Percentiles rank a stretch among this genome's conserved stretches.
Conservation (phyloP, 2,113 vertebrate genomes). For the Boleophthalmus pectinirostris region DNA sequence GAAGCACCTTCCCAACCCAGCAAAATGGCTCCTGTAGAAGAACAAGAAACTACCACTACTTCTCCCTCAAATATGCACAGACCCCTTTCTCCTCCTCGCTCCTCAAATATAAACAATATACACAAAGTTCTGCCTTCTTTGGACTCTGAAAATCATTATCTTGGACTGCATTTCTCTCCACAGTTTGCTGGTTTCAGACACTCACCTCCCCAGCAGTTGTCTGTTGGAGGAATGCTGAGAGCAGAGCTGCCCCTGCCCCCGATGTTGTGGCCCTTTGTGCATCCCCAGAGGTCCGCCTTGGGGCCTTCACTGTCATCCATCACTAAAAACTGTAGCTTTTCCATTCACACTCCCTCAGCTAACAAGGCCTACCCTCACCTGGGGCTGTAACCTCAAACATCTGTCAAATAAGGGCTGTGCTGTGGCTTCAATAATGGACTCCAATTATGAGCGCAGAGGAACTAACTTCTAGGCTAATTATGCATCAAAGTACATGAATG, state of each 20-base stretch:
- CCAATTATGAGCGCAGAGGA: not conserved
- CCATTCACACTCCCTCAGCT: conserved; percentile 56
- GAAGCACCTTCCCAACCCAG: not conserved
- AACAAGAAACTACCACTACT: conserved; percentile 25
- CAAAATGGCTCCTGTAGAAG: conserved; percentile 35
- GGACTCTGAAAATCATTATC: conserved; percentile 37
- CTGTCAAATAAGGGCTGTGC: not conserved
- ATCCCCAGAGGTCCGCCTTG: conserved; percentile 53
- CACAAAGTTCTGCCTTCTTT: conserved; percentile 19
- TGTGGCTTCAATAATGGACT: not conserved
- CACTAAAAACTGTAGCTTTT: conserved; percentile 59
- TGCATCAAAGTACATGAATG: not conserved
- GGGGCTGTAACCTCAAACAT: conserved; percentile 55
- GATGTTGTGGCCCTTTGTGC: conserved; percentile 68
- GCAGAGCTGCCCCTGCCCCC: conserved; percentile 58
- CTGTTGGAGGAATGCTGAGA: conserved; percentile 61
- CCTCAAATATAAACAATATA: conserved; percentile 22
- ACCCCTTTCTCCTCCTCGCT: conserved; percentile 9
- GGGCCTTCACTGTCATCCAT: conserved; percentile 33
- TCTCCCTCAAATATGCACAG: conserved; percentile 16
- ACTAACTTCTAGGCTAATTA: not conserved
- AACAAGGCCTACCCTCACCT: conserved; percentile 54
- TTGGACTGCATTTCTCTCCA: conserved; percentile 48
- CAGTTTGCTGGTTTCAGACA: conserved; percentile 55
- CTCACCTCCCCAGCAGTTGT: conserved; percentile 38